Evolutionary conservation across 2,113 vertebrate species (phyloP).

Genomic region (Erythrocebus patas): DNA sequence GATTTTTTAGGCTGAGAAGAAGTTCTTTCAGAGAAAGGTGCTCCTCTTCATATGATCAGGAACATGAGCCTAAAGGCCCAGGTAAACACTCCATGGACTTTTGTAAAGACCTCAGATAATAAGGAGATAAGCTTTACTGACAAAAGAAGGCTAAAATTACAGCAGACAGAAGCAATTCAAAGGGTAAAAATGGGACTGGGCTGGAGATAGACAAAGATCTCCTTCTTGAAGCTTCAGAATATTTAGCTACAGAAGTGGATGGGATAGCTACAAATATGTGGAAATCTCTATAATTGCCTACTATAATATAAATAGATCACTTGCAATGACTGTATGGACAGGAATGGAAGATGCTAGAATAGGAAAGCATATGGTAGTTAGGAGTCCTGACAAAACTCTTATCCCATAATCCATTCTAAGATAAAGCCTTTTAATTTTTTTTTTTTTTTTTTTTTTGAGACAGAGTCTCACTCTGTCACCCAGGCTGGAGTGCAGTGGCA

Average conservation of each 20-base stretch:
- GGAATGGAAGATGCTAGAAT: neutral
- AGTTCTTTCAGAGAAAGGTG: neutral
- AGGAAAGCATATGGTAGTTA: neutral
- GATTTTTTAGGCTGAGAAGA: neutral
- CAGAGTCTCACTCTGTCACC: too few species aligned
- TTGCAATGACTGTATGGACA: neutral
- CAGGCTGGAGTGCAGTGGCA: too few species aligned
- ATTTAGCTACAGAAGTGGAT: neutral
- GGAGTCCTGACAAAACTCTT: neutral
- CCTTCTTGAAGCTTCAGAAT: neutral
- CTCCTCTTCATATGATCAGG: neutral
- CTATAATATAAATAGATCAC: neutral
- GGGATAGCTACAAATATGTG: neutral
- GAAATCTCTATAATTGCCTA: neutral
- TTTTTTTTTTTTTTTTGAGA: too few species aligned
- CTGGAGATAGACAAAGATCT: neutral
- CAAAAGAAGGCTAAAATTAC: neutral
- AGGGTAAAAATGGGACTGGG: neutral
- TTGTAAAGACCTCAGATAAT: neutral
- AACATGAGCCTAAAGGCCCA: neutral
- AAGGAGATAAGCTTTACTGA: neutral
- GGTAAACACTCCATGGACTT: neutral
- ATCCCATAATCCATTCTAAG: neutral
- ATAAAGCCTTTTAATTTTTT: neutral
- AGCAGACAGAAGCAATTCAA: neutral